These are phyloP conservation scores for Rhinogobius similis DNA, from an alignment of 2,113 vertebrate genomes.

Conservation along the genomic window DNA sequence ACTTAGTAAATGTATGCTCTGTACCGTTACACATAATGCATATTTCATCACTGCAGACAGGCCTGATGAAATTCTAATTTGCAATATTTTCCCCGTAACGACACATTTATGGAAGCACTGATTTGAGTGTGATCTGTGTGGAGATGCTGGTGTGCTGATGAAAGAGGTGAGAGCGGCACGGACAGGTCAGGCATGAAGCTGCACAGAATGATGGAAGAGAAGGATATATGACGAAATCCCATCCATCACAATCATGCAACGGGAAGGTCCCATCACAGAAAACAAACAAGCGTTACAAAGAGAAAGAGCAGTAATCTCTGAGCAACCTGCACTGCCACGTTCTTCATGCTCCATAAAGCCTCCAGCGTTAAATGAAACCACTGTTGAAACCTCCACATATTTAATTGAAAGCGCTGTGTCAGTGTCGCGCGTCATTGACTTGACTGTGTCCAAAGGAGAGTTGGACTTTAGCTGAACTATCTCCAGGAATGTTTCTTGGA, in stretches of 20 bases:
- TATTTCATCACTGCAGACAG: too few relatives aligned
- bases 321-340: neutral
- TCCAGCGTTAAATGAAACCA: neutral
- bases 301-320: neutral
- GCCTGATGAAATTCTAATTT: too few relatives aligned
- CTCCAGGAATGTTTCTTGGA: conserved; percentile 1
- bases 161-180: conserved; percentile 17
- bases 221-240: neutral
- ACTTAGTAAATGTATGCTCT: too few relatives aligned
- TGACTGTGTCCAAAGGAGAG: neutral
- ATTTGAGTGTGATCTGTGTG: neutral
- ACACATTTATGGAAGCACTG: neutral
- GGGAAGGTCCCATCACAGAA: neutral
- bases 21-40: too few relatives aligned
- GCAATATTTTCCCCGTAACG: neutral
- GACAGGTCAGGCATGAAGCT: conserved; percentile 10
- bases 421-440: neutral
- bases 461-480: neutral
- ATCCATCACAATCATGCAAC: conserved; percentile 19
- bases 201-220: neutral
- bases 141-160: neutral
- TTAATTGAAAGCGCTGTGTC: too few relatives aligned
- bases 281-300: conserved; percentile 5
- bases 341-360: conserved; percentile 4
- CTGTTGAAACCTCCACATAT: neutral